Evolutionary conservation across 2,888 invertebrate genomes (phyloP).

Genomic region (Lamproptera curius): DNA sequence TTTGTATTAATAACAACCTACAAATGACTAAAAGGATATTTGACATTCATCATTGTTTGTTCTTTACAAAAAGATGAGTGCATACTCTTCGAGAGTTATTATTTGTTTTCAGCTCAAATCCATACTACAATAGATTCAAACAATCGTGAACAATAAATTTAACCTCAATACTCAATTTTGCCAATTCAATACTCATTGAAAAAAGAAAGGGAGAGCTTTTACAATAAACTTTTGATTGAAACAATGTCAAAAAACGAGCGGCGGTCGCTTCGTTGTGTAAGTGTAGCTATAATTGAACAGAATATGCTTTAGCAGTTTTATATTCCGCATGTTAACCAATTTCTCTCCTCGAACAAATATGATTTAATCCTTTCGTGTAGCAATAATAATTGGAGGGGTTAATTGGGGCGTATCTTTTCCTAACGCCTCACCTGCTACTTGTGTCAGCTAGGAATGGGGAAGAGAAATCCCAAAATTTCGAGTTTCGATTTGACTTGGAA

Average conservation of each 20-base stretch:
- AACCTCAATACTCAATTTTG: background rate
- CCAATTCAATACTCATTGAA: background rate
- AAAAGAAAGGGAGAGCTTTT: background rate
- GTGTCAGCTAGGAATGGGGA: conserved; percentile 45
- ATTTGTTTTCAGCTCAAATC: too few species aligned
- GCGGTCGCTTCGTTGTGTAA: background rate
- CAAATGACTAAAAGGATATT: too few species aligned
- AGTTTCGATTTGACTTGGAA: too few species aligned
- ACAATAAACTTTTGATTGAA: conserved; percentile 13
- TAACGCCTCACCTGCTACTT: conserved; percentile 30
- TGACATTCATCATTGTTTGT: too few species aligned
- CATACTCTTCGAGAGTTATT: too few species aligned
- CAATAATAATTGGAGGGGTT: conserved; percentile 40
- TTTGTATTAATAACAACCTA: too few species aligned
- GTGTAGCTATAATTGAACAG: conserved; percentile 4
- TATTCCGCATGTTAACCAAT: conserved; percentile 12
- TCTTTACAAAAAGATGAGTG: too few species aligned
- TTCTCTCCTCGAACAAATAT: conserved; percentile 23
- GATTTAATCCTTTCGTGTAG: conserved; percentile 26
- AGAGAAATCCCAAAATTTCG: conserved; percentile 34
- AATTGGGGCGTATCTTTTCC: conserved; percentile 37
- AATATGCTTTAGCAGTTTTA: conserved; percentile 7
- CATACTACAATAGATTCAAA: too few species aligned
- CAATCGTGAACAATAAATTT: background rate
- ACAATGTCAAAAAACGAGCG: conserved; percentile 8